phyloP scores from a whole-genome alignment of 2,797 vertebrate species.

The Sebastes matsubarae region DNA sequence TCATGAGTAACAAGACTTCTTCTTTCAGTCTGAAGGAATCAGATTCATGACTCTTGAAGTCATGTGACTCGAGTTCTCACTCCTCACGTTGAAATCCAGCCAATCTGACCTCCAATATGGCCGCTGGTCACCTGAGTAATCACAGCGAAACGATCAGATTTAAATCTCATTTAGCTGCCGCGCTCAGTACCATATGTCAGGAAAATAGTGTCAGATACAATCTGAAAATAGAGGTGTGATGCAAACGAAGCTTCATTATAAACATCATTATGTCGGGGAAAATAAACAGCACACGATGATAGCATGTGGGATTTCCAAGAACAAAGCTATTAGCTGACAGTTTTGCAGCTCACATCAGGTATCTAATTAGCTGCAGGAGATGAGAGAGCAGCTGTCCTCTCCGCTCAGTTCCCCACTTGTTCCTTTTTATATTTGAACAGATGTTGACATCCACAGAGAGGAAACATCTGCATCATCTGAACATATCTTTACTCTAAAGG shows the following conservation, averaged over 20 bases:
- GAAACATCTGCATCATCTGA: not conserved
- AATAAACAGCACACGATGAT: not conserved
- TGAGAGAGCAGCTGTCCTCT: not conserved
- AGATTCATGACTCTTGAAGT: no score
- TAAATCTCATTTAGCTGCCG: not conserved
- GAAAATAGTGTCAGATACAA: not conserved
- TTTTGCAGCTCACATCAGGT: not conserved
- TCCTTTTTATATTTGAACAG: not conserved
- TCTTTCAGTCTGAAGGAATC: no score
- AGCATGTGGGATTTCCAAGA: slow-evolving; percentile 14
- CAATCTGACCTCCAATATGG: not conserved
- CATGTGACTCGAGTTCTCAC: not conserved
- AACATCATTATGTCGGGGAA: not conserved
- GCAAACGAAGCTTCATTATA: not conserved
- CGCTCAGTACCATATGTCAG: not conserved
- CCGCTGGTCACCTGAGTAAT: not conserved
- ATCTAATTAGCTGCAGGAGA: not conserved
- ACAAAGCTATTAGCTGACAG: slow-evolving; percentile 9
- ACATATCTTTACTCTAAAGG: not conserved
- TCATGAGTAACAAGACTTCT: no score
- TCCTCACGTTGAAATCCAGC: not conserved
- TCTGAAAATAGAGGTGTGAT: not conserved
- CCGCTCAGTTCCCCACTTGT: not conserved
- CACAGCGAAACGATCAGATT: not conserved
- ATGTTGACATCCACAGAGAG: not conserved